Percentiles rank a stretch among this genome's conserved stretches.
These are phyloP conservation scores for Menura novaehollandiae DNA, from an alignment of 2,113 vertebrate genomes.

Conservation along the genomic window DNA sequence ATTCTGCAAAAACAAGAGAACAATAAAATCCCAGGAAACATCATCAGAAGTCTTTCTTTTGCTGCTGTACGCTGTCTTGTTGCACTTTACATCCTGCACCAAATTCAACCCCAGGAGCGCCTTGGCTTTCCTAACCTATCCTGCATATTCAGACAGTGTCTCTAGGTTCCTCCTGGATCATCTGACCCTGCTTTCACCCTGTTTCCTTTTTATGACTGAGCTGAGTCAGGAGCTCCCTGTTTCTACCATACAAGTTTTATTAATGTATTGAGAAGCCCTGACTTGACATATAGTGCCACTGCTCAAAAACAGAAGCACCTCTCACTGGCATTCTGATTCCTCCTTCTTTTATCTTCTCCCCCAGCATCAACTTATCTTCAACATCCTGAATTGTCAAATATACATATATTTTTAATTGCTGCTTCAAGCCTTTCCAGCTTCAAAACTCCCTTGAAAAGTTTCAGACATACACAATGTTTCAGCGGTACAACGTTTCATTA, in stretches of 20 bases:
- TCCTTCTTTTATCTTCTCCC: not conserved
- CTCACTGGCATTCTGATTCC: not conserved
- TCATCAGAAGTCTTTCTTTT: not conserved
- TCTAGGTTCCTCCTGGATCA: not conserved
- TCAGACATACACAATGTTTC: not conserved
- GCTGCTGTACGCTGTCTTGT: rapidly evolving
- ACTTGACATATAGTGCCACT: not conserved
- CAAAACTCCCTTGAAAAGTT: not conserved
- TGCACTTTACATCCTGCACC: not conserved
- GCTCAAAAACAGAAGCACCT: not conserved
- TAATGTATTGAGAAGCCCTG: not conserved
- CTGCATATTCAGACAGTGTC: not conserved
- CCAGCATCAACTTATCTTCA: not conserved
- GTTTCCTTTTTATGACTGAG: not conserved
- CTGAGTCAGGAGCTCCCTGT: not conserved
- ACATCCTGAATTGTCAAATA: not conserved
- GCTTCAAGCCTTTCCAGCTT: not conserved
- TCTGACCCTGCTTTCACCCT: not conserved
- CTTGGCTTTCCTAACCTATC: not conserved
- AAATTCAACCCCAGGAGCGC: not conserved
- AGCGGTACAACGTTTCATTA: not conserved
- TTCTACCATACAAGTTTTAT: not conserved
- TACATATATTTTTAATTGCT: not conserved
- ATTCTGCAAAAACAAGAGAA: constrained; percentile 69
- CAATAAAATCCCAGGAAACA: not conserved